Evolutionary conservation across 2,888 invertebrate species (phyloP), one percentile per base, ranked within the genome.

Genomic region (Odiellus spinosus): DNA sequence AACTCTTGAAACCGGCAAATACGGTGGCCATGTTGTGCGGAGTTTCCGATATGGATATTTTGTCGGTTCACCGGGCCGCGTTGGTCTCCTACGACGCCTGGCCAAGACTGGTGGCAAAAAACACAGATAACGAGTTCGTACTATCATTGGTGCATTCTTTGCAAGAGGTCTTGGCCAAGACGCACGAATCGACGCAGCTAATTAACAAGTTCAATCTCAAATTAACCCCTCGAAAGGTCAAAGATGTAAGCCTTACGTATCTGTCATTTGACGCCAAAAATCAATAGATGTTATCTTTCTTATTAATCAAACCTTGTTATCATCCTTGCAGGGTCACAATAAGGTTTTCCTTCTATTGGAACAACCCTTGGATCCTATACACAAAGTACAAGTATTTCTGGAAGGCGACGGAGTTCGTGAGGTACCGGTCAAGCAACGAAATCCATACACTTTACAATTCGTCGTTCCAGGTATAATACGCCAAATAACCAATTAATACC

Each of bases 381-480:
- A 86, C 68, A 76, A 73, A 53, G 72, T 85, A 19, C 79, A 77
- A 60, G 78, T 86, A 59, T 76, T 77, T 56, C 77, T 86, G 19
- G 84, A 83, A 66, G 80, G 81, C 59, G 80, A 81, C 59, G 84
- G 82, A 11, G 82, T 80, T 52, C 78, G 82, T 60, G 75, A 84
- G 54, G 74, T 75, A 33, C 76, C 76, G 42, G 77, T 80, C 57
- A 85, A 83, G 61, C 75, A 77, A 56, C 73, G 84, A 56, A 86
- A 87, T 67, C 85, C 86, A 0, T 86, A 81, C 61, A 82, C 83
- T 0, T 66, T 86, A 41, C 84, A 84, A 61, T 83, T 86, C 63
- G 76, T 78, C 56, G 78, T 86, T 64, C 86, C 86, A 56, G 75
- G 77, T 76, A 63, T 8, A n/a, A n/a, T n/a, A n/a, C n/a, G n/a